phyloP scores from a whole-genome alignment of 2,888 invertebrate species.

The Lithophane socia region DNA sequence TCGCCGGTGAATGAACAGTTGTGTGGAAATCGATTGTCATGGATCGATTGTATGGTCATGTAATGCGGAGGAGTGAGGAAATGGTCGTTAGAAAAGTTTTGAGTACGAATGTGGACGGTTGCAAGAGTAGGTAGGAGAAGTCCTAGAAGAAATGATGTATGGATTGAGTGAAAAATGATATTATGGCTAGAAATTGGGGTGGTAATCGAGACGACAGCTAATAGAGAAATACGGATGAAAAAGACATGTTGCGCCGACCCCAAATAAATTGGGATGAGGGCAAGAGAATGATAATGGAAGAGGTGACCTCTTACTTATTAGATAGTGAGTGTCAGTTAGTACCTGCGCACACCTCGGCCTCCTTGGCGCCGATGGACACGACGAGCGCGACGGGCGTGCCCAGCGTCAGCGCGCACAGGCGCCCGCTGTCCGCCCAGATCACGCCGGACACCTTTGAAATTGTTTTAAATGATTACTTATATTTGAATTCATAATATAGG shows the following conservation, averaged over 20 bases:
- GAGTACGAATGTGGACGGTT: too few relatives aligned
- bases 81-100: too few relatives aligned
- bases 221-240: too few relatives aligned
- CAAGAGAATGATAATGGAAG: neutral
- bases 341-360: constrained; percentile 91
- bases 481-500: neutral
- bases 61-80: neutral
- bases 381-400: constrained; percentile 95
- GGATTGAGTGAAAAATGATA: too few relatives aligned
- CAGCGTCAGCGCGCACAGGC: constrained; percentile 95
- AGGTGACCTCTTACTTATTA: neutral
- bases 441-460: constrained; percentile 90
- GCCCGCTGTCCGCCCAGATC: constrained; percentile 95
- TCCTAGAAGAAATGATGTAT: too few relatives aligned
- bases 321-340: neutral
- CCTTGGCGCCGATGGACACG: constrained; percentile 96
- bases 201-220: too few relatives aligned
- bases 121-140: too few relatives aligned
- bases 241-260: too few relatives aligned
- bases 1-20: neutral
- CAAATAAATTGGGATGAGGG: too few relatives aligned
- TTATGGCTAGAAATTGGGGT: too few relatives aligned
- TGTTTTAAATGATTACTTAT: neutral
- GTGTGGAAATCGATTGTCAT: neutral
- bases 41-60: neutral